Base-by-base conservation (phyloP, 2,797 vertebrate species). In the Bryconaethiops microstoma region DNA sequence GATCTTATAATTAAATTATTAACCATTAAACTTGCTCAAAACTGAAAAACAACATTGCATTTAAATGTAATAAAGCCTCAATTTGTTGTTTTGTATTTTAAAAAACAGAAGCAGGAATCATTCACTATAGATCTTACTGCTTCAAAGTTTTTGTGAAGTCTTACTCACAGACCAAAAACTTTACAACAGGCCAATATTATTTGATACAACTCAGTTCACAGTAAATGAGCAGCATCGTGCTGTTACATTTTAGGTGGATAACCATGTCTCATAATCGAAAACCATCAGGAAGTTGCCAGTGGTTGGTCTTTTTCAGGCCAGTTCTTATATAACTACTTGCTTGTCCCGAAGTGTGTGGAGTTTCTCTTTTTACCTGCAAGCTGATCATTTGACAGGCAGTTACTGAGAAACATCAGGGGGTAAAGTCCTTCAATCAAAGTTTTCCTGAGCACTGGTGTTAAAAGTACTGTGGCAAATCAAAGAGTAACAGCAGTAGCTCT, bases 401-500 rank as follows among this genome's bases (percentile, higher is more conserved):
- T 72, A 67, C n/a, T 67, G 35, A 67, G 50, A 35, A 72, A 29
- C 50, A 72, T 55, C 23, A 72, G 50, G 70, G 39, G 70, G 70
- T 55, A 55, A 55, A 55, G 55, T 72, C 50, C 6, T 72, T 71
- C 23, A 52, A 52, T 52, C 69, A 54, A 29, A 54, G 45, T 71
- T 72, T 72, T 72, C 70, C 23, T 39, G 50, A 52, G 23, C 23
- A 29, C 45, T 17, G 21, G 2, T 29, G 25, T 52, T 71, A 54
- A 52, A 21, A 52, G 25, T 25, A 29, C 70, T 72, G 23, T 52
- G 21, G 16, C 70, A 72, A n/a, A 71, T 70, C 68, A 52, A 16
- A 70, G 50, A 25, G 50, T 70, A 70, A 70, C 9, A 71, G 69
- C 69, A 54, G 69, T 54, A 54, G 23, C 23, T 19, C 48, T 54